A percentile compares a stretch with the other conserved stretches of the same genome.
These are phyloP conservation scores for Lypha dubia DNA, from an alignment of 2,888 invertebrate species.

Conservation along the genomic window DNA sequence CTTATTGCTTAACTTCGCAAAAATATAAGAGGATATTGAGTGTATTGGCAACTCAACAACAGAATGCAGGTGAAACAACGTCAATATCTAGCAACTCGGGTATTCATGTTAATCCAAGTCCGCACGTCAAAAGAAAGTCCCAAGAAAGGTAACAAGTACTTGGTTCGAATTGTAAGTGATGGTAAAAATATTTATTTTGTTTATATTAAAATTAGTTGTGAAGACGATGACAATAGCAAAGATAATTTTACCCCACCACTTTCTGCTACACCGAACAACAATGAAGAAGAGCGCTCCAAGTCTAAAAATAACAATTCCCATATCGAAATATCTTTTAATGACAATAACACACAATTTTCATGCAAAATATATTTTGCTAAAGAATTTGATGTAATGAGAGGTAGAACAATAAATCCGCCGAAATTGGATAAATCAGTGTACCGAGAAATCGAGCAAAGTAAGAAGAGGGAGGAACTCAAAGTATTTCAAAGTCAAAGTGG, in stretches of 20 bases:
- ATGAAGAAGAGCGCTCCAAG: constrained; percentile 76
- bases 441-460: constrained; percentile 78
- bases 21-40: constrained; percentile 88
- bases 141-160: constrained; percentile 76
- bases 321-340: constrained; percentile 86
- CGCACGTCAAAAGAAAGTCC: constrained; percentile 80
- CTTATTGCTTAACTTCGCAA: constrained; percentile 89
- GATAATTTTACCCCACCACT: constrained; percentile 52
- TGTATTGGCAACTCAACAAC: constrained; percentile 77
- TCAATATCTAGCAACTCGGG: constrained; percentile 61
- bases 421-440: constrained; percentile 79
- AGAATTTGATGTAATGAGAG: constrained; percentile 93
- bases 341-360: constrained; percentile 90
- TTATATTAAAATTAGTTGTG: constrained; percentile 60
- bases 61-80: constrained; percentile 45
- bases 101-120: constrained; percentile 77
- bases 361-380: constrained; percentile 96
- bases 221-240: constrained; percentile 76
- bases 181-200: background rate
- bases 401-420: constrained; percentile 78
- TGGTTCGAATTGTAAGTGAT: background rate
- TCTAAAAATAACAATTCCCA: constrained; percentile 80
- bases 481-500: constrained; percentile 79
- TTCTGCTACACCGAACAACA: constrained; percentile 47
- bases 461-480: constrained; percentile 81